phyloP scores from a whole-genome alignment of 1,140 invertebrate species.

The Cydia fagiglandana region DNA sequence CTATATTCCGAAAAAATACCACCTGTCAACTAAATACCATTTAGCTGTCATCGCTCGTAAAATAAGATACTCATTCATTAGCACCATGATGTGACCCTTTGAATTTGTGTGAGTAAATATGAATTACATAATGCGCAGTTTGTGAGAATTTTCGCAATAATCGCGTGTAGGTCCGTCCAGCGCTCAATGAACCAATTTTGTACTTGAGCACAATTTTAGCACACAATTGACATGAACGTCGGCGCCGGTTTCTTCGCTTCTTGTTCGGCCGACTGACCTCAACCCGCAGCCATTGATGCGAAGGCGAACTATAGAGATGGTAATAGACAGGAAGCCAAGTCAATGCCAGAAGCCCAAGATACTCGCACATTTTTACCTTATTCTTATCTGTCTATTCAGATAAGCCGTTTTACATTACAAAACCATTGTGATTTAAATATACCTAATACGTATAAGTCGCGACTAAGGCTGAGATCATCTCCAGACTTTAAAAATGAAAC shows the following conservation, averaged over 20 bases:
- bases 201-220: constrained; percentile 28
- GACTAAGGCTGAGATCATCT: constrained; percentile 56
- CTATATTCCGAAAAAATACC: no score
- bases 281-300: constrained; percentile 71
- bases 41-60: no score
- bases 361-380: constrained; percentile 28
- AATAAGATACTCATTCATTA: no score
- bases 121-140: background rate
- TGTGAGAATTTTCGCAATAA: background rate
- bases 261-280: constrained; percentile 57
- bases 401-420: constrained; percentile 51
- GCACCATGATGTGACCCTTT: no score
- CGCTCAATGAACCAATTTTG: constrained; percentile 20
- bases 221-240: constrained; percentile 28
- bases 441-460: constrained; percentile 39
- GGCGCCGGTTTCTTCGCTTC: constrained; percentile 2
- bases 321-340: constrained; percentile 71
- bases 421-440: constrained; percentile 59
- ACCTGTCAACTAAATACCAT: no score
- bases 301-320: constrained; percentile 71
- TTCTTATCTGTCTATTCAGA: constrained; percentile 42
- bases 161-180: constrained; percentile 5
- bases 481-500: constrained; percentile 54
- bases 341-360: constrained; percentile 64
- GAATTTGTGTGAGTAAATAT: background rate